Conservation (phyloP, 2,888 invertebrate genomes). For the Mellilla xanthometata region DNA sequence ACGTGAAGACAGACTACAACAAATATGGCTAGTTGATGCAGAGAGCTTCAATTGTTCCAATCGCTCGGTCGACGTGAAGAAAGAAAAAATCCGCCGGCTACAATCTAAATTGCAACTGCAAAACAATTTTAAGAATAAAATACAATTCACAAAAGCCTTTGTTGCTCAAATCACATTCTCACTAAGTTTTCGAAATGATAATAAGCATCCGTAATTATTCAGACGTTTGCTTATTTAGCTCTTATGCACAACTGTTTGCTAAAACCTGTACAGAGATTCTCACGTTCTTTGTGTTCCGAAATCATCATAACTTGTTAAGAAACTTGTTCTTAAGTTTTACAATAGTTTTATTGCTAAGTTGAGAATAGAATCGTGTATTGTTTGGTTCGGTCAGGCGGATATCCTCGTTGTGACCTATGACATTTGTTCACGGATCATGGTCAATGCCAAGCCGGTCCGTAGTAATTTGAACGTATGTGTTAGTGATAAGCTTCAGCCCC, state of each 20-base stretch:
- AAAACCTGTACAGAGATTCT: slow-evolving; percentile 46
- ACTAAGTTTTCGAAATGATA: slow-evolving; percentile 40
- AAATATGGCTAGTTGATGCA: no score
- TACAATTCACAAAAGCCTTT: slow-evolving; percentile 42
- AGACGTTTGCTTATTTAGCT: slow-evolving; percentile 47
- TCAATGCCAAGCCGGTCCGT: slow-evolving; percentile 41
- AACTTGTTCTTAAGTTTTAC: slow-evolving; percentile 10
- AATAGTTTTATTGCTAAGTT: slow-evolving; percentile 14
- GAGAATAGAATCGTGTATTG: slow-evolving; percentile 14
- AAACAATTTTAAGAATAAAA: slow-evolving; percentile 1
- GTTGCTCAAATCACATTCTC: slow-evolving; percentile 41
- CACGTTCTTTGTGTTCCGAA: slow-evolving; percentile 47
- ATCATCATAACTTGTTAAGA: slow-evolving; percentile 27
- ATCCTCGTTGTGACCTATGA: slow-evolving; percentile 49
- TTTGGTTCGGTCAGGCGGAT: slow-evolving; percentile 15
- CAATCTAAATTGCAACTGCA: neutral
- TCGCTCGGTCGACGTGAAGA: no score
- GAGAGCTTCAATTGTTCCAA: no score
- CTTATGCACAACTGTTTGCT: slow-evolving; percentile 57
- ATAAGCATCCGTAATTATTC: slow-evolving; percentile 46
- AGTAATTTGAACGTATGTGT: neutral
- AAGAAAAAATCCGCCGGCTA: no score
- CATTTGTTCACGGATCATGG: slow-evolving; percentile 56
- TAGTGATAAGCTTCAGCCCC: no score
- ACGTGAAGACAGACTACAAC: no score